Conservation (phyloP, 2,888 invertebrate species). For the Thyatira batis region DNA sequence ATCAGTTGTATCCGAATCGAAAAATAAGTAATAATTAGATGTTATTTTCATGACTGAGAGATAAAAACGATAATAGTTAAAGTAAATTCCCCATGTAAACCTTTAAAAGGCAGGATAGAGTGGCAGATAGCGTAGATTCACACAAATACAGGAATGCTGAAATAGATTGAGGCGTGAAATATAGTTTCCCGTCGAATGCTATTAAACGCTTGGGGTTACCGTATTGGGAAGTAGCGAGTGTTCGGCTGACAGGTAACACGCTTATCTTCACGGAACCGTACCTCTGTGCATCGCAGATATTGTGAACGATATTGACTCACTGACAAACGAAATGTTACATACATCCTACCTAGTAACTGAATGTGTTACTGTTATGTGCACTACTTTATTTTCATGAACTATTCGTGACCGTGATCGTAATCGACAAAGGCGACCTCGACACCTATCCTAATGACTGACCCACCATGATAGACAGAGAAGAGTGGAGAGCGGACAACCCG, state of each 20-base stretch:
- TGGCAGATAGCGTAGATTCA: not conserved
- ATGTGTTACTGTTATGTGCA: not conserved
- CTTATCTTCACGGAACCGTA: constrained; percentile 15
- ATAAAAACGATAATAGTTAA: too few relatives aligned
- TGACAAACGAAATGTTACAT: not conserved
- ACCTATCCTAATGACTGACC: too few relatives aligned
- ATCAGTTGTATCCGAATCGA: too few relatives aligned
- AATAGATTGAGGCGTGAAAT: constrained; percentile 14
- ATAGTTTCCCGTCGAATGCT: constrained; percentile 14
- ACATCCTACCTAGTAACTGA: too few relatives aligned
- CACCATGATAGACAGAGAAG: too few relatives aligned
- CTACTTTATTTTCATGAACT: not conserved
- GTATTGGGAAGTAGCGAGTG: constrained; percentile 16
- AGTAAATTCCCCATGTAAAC: not conserved
- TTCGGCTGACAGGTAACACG: constrained; percentile 32
- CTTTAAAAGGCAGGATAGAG: not conserved
- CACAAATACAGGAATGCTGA: not conserved
- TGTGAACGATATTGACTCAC: constrained; percentile 1
- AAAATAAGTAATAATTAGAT: too few relatives aligned
- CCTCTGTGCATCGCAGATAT: not conserved
- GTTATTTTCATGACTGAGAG: too few relatives aligned
- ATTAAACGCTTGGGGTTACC: constrained; percentile 12
- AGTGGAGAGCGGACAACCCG: too few relatives aligned
- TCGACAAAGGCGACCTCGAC: too few relatives aligned
- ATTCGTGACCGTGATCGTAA: not conserved